Evolutionary conservation across 1,140 invertebrate species (phyloP).

Genomic region (Apocrypta bakeri): DNA sequence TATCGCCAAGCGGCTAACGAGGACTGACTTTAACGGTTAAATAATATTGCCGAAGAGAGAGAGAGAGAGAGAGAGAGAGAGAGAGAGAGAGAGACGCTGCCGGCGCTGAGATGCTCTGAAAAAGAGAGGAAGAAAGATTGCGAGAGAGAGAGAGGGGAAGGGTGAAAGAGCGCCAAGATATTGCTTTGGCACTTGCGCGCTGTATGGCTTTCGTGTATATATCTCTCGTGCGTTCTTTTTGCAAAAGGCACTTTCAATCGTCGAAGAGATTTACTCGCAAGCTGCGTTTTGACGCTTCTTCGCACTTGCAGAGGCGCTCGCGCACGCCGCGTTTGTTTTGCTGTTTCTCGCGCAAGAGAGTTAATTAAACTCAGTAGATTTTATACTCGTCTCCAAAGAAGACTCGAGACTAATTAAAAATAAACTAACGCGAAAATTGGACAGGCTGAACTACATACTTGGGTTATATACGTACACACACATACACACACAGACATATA

Average conservation of each 20-base stretch:
- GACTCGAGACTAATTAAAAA: neutral
- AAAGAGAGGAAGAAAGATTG: slow-evolving; percentile 28
- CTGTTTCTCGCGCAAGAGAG: no score
- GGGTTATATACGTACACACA: neutral
- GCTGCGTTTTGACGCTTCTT: neutral
- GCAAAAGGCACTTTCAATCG: slow-evolving; percentile 11
- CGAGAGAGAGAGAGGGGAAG: neutral
- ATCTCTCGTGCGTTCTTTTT: neutral
- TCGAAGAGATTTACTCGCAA: neutral
- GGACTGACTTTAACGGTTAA: slow-evolving; percentile 69
- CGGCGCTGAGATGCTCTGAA: neutral
- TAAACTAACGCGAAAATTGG: neutral
- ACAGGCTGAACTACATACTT: no score
- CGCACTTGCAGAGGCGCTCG: neutral
- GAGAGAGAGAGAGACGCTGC: slow-evolving; percentile 24
- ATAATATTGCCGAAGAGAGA: slow-evolving; percentile 60
- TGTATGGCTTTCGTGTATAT: neutral
- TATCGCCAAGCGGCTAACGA: slow-evolving; percentile 65
- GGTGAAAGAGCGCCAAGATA: neutral
- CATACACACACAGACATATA: neutral
- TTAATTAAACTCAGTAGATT: neutral
- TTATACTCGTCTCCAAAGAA: neutral
- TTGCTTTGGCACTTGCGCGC: slow-evolving; percentile 10
- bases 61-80: slow-evolving; percentile 21
- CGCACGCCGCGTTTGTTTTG: slow-evolving; percentile 1